A percentile compares a stretch with the other conserved stretches of the same genome.
These are phyloP conservation scores for Gortyna flavago DNA, from an alignment of 2,888 invertebrate genomes.

Conservation along the genomic window DNA sequence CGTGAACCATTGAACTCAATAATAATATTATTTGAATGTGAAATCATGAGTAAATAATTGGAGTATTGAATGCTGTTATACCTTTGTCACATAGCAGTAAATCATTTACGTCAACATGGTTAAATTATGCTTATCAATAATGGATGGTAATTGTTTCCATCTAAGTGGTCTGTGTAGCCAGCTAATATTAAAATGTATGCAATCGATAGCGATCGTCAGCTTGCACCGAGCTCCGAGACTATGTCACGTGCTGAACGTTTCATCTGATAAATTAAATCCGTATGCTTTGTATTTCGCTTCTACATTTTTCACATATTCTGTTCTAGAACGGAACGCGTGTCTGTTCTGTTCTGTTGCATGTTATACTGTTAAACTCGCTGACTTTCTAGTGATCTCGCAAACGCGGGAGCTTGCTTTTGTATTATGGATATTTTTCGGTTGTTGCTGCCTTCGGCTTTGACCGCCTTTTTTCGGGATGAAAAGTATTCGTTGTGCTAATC, in stretches of 20 bases:
- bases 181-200: constrained; percentile 83
- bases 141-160: constrained; percentile 76
- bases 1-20: constrained; percentile 31
- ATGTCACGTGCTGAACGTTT: constrained; percentile 74
- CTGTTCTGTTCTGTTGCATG: constrained; percentile 23
- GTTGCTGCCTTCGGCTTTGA: background rate
- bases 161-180: constrained; percentile 44
- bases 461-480: constrained; percentile 13
- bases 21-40: constrained; percentile 8
- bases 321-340: constrained; percentile 16
- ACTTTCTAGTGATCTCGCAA: constrained; percentile 31
- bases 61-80: constrained; percentile 23
- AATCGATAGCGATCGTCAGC: constrained; percentile 79
- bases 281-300: constrained; percentile 60
- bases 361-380: constrained; percentile 32
- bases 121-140: constrained; percentile 80
- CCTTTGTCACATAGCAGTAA: constrained; percentile 61
- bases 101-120: constrained; percentile 71
- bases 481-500: background rate
- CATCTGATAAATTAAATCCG: constrained; percentile 74
- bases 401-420: constrained; percentile 23
- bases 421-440: constrained; percentile 8
- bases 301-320: constrained; percentile 67
- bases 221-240: constrained; percentile 73
- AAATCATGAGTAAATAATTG: constrained; percentile 29